Percentiles rank a stretch among this genome's conserved stretches.
Evolutionary conservation across 2,113 vertebrate species (phyloP).

Genomic region (Pelecanoides urinatrix): DNA sequence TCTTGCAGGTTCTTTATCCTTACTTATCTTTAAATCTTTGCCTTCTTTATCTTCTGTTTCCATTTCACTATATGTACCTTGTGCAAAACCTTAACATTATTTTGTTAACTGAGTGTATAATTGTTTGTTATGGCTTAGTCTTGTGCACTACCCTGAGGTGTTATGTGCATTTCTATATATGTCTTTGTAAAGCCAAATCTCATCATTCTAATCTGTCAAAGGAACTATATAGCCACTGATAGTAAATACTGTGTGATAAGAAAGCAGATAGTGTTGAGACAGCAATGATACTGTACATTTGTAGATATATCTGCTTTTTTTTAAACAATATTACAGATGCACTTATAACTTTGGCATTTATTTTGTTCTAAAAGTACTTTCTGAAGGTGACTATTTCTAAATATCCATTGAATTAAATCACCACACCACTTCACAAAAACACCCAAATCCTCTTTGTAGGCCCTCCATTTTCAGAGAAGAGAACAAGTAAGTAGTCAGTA

Average conservation of each 20-base stretch:
- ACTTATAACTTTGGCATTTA: not conserved
- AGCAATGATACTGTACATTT: not conserved
- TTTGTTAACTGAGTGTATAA: not conserved
- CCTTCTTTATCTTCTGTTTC: not conserved
- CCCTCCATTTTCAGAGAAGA: not conserved
- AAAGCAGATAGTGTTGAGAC: not conserved
- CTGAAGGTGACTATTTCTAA: not conserved
- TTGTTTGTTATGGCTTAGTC: not conserved
- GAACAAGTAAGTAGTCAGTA: not conserved
- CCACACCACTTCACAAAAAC: not conserved
- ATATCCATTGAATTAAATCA: not conserved
- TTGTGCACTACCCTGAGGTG: not conserved
- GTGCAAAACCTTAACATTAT: not conserved
- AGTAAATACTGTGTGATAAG: not conserved
- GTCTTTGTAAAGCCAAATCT: not conserved
- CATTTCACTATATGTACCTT: not conserved
- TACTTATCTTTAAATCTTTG: not conserved
- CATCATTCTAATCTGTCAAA: not conserved
- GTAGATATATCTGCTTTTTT: not conserved
- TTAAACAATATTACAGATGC: not conserved
- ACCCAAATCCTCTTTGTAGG: fast-evolving
- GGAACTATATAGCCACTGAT: not conserved
- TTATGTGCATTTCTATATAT: not conserved
- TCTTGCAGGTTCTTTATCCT: not conserved
- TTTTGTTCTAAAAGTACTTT: not conserved